These are phyloP conservation scores for Pithecia hirsuta DNA, from an alignment of 2,797 vertebrate genomes.

Conservation along the genomic window DNA sequence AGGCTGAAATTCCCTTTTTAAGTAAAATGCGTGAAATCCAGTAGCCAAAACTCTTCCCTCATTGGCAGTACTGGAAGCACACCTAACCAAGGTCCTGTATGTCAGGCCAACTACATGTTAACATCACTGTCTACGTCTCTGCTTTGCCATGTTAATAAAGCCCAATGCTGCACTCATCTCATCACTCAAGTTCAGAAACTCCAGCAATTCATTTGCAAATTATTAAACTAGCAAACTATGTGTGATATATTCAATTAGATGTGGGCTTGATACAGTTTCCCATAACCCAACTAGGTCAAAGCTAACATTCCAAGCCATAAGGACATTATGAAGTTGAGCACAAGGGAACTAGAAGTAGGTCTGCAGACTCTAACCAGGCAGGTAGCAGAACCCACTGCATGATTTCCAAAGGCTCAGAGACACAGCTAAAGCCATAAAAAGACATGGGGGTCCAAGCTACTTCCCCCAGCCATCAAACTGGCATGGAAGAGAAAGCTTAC, in stretches of 20 bases:
- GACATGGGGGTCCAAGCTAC: not conserved
- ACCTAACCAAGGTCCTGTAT: not conserved
- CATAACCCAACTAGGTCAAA: not conserved
- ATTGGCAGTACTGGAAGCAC: not conserved
- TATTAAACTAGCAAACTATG: not conserved
- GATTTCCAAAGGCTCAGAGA: not conserved
- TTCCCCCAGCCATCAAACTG: not conserved
- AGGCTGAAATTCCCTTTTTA: not conserved
- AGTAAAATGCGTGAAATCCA: constrained; percentile 2
- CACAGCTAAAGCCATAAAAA: not conserved
- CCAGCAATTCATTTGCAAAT: not conserved
- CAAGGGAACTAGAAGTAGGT: not conserved
- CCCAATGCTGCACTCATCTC: not conserved
- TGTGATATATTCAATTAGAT: not conserved
- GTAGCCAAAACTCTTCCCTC: not conserved
- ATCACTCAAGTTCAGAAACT: not conserved
- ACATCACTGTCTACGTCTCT: not conserved
- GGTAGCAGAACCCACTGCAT: not conserved
- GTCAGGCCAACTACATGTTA: fast-evolving
- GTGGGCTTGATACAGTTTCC: not conserved
- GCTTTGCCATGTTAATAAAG: not conserved
- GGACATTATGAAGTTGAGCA: not conserved
- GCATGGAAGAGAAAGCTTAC: not conserved
- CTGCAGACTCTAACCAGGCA: not conserved
- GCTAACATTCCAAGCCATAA: not conserved